Evolutionary conservation across 2,797 vertebrate genomes (phyloP), one percentile per base, ranked within the genome.

Genomic region (Sebastes cheni): DNA sequence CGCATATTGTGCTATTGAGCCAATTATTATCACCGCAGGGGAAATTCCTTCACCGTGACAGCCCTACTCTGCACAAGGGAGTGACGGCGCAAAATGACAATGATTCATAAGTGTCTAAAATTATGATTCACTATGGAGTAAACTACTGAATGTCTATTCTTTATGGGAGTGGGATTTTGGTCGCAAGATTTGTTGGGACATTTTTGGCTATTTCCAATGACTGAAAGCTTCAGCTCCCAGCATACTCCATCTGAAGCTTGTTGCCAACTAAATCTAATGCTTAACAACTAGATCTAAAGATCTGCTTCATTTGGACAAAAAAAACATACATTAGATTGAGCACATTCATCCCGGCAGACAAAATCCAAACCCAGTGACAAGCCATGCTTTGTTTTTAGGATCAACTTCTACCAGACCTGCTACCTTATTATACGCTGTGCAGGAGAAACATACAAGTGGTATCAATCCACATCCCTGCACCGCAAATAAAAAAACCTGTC

Each of bases 381-480:
- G 13, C 32, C n/a, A 23, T 13, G 30, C 3, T 16, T 58, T 60
- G 13, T 30, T 27, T 30, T 30, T 8, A 10, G 8, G 8, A 30
- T 30, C 58, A 27, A 30, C 61, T 64, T 64, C 32, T 30, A n/a
- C 20, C 60, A 62, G 60, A 36, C 60, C 32, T 52, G 46, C 46
- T 52, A 52, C 18, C 46, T 52, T n/a, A 52, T 20, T 4, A 52
- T 20, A 52, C 46, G 18, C 46, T 20, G 0, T 0, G 18, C 46
- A 52, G 20, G 46, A 52, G 18, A 52, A 52, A n/a, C 46, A 52
- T 52, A 50, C 8, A 3, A 8, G 46, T 11, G 6, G 11, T 64
- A 34, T 64, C n/a, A 23, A 39, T 14, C 34, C 7, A 25, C 32
- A n/a, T 36, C n/a, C 10, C 22, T 46, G 36, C 36, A 3, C 64